Percentiles rank a stretch among this genome's conserved stretches.
Conservation (phyloP, 2,113 vertebrate species). For the Laticauda laticaudata region DNA sequence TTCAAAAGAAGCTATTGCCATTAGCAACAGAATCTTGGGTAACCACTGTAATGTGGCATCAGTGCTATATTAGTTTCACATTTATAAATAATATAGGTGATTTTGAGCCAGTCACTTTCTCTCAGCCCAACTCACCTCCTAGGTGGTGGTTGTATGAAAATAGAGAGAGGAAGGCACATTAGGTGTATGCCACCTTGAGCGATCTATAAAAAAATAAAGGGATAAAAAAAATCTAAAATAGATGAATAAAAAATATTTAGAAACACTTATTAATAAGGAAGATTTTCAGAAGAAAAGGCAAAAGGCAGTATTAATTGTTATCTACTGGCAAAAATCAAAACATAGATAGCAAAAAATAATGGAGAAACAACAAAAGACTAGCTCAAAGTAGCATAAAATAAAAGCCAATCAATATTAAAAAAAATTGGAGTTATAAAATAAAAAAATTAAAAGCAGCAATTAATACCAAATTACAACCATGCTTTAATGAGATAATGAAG, state of each 20-base stretch:
- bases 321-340: neutral
- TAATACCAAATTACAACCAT: neutral
- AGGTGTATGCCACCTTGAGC: neutral
- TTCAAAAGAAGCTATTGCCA: neutral
- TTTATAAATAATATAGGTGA: neutral
- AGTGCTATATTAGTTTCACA: neutral
- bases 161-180: neutral
- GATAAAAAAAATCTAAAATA: neutral
- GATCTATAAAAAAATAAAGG: neutral
- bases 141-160: neutral
- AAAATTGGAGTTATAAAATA: neutral
- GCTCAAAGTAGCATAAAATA: neutral
- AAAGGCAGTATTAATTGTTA: neutral
- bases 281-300: neutral
- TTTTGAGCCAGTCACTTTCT: neutral
- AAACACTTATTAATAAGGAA: neutral
- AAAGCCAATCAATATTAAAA: neutral
- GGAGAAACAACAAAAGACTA: neutral
- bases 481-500: neutral
- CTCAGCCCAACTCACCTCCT: neutral
- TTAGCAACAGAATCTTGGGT: neutral
- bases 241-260: neutral
- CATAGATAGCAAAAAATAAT: neutral
- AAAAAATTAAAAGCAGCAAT: neutral
- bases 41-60: neutral